Evolutionary conservation across 2,113 vertebrate genomes (phyloP).

Genomic region (Asarcornis scutulata): DNA sequence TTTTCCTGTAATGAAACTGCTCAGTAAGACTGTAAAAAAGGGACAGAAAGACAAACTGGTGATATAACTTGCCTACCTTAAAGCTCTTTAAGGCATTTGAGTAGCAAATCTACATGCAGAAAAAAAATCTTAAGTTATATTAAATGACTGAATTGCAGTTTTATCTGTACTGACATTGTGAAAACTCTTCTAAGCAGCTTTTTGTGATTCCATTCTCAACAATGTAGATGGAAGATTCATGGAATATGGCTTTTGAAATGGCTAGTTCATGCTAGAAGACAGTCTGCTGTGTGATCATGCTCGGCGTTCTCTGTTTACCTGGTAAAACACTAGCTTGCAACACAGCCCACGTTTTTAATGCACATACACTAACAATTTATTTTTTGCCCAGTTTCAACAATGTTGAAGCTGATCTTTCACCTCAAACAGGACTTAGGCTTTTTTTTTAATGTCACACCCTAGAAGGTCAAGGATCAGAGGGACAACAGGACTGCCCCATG

Average conservation of each 20-base stretch:
- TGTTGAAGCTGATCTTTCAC: background rate
- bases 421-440: background rate
- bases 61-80: background rate
- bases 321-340: background rate
- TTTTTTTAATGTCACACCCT: background rate
- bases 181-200: background rate
- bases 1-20: background rate
- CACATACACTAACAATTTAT: background rate
- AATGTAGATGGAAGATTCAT: background rate
- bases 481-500: background rate
- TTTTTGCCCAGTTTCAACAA: background rate
- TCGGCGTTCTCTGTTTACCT: background rate
- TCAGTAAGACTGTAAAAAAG: background rate
- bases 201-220: background rate
- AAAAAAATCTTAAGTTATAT: background rate
- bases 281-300: background rate
- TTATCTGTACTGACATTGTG: background rate
- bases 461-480: background rate
- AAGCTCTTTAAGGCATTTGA: background rate
- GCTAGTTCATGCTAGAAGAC: background rate
- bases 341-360: background rate
- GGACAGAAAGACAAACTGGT: accelerated
- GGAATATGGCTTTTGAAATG: background rate
- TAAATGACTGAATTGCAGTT: background rate
- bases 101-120: background rate